Base-by-base conservation (phyloP, 2,888 invertebrate species). In the Pegoplata infirma region DNA sequence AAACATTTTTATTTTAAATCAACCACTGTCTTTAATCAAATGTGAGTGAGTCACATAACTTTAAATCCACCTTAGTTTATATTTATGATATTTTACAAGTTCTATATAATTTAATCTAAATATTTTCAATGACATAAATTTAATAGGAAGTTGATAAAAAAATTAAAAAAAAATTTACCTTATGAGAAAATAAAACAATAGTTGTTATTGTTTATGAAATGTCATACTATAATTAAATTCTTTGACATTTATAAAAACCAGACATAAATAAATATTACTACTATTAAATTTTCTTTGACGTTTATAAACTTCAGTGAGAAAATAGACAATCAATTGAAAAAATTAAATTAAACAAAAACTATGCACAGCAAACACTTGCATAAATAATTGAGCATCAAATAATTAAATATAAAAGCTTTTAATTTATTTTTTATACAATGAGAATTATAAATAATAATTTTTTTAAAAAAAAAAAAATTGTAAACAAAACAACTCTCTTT, bases 401-500 rank as follows among this genome's bases (percentile, higher is more conserved):
- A 32, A 32, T 10, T 32, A 10, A 10, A 10, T 28, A 32, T n/a
- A 49, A 49, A 49, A 49, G 49, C 49, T 49, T 49, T 40, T 58
- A 25, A n/a, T n/a, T n/a, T n/a, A n/a, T 12, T 59, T 8, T 46
- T 25, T 12, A 28, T 28, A 49, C 21, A 19, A 49, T 49, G n/a
- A 21, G 5, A 21, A 21, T 0, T 10, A 3, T 36, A 19, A 56
- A 28, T 8, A 36, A 36, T 19, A 10, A 19, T 28, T 28, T 28
- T 28, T 28, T 28, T 28, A 56, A 36, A 36, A 32, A 56, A 36
- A 36, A 17, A 19, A 19, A 47, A 61, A 61, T 17, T 47, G 28
- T 21, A 28, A 63, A 47, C 32, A 63, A 63, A 59, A 16, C 0
- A 10, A 21, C n/a, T 59, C 59, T 46, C 46, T 7, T 7, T 28